Evolutionary conservation across 2,113 vertebrate species (phyloP).

Genomic region (Argyrosomus japonicus): DNA sequence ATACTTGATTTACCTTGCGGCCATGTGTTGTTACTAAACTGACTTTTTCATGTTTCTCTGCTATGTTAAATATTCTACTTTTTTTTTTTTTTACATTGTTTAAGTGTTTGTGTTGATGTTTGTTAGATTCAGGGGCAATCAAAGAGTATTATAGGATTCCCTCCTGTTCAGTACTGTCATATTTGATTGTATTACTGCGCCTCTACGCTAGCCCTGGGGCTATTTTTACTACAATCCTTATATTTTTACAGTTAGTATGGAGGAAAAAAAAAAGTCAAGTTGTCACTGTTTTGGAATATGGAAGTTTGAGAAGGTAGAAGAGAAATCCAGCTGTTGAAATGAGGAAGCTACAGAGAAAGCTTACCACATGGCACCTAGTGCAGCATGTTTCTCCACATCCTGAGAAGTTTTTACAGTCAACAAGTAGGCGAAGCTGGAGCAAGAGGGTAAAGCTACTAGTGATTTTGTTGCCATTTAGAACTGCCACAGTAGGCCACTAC

Average conservation of each 20-base stretch:
- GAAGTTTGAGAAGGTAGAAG: constrained; percentile 40
- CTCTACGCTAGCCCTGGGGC: constrained; percentile 74
- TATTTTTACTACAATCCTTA: constrained; percentile 66
- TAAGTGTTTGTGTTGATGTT: constrained; percentile 72
- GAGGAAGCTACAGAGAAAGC: neutral
- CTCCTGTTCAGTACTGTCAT: constrained; percentile 81
- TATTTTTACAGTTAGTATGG: constrained; percentile 67
- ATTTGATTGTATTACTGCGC: constrained; percentile 77
- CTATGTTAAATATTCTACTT: constrained; percentile 75
- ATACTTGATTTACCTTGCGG: constrained; percentile 78
- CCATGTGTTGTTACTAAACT: constrained; percentile 67
- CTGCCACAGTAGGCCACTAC: constrained; percentile 61
- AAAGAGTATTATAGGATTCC: constrained; percentile 63
- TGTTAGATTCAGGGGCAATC: constrained; percentile 69
- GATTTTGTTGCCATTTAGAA: constrained; percentile 53
- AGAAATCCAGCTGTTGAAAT: constrained; percentile 25
- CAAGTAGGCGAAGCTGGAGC: constrained; percentile 17
- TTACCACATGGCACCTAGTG: constrained; percentile 9
- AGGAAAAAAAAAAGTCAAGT: constrained; percentile 68
- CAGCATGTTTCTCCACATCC: constrained; percentile 9
- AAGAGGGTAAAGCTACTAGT: constrained; percentile 37
- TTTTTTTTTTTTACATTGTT: constrained; percentile 67
- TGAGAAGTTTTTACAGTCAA: constrained; percentile 12
- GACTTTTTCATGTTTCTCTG: constrained; percentile 66
- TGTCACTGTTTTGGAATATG: constrained; percentile 56